A percentile compares a stretch with the other conserved stretches of the same genome.
phyloP scores from a whole-genome alignment of 2,797 vertebrate species.

The Enteromius viviparus region DNA sequence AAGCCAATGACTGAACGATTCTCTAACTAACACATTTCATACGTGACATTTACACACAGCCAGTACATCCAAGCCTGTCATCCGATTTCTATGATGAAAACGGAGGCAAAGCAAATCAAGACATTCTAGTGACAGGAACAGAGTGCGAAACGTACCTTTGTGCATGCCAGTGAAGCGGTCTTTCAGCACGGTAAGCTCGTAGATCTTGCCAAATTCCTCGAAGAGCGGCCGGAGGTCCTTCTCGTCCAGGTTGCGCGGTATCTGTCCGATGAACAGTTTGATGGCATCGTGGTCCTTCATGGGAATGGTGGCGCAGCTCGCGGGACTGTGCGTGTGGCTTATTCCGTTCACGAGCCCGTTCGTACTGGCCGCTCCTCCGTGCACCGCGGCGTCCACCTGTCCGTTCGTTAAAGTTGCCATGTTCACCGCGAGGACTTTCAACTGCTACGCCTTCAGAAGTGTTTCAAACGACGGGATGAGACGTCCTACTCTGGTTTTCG shows the following conservation, averaged over 20 bases:
- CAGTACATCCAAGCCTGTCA: slow-evolving; percentile 14
- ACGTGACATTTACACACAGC: background rate
- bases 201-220: slow-evolving; percentile 99
- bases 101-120: slow-evolving; percentile 21
- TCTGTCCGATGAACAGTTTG: slow-evolving; percentile 99
- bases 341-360: slow-evolving; percentile 99
- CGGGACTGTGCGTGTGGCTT: slow-evolving; percentile 97
- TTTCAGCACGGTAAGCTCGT: slow-evolving; percentile 99
- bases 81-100: slow-evolving; percentile 6
- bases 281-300: slow-evolving; percentile 99
- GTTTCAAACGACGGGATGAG: slow-evolving; percentile 69
- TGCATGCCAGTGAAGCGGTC: slow-evolving; percentile 99
- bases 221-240: slow-evolving; percentile 99
- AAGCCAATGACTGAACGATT: background rate
- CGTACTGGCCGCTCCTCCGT: slow-evolving; percentile 89
- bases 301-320: slow-evolving; percentile 96
- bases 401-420: slow-evolving; percentile 99
- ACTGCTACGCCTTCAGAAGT: slow-evolving; percentile 63
- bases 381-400: slow-evolving; percentile 94
- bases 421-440: slow-evolving; percentile 79
- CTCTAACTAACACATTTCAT: background rate
- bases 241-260: slow-evolving; percentile 99
- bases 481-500: slow-evolving; percentile 72
- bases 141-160: slow-evolving; percentile 86
- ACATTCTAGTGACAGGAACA: slow-evolving; percentile 17